Base-by-base conservation (phyloP, 2,113 vertebrate genomes). In the Tringa solitaria region DNA sequence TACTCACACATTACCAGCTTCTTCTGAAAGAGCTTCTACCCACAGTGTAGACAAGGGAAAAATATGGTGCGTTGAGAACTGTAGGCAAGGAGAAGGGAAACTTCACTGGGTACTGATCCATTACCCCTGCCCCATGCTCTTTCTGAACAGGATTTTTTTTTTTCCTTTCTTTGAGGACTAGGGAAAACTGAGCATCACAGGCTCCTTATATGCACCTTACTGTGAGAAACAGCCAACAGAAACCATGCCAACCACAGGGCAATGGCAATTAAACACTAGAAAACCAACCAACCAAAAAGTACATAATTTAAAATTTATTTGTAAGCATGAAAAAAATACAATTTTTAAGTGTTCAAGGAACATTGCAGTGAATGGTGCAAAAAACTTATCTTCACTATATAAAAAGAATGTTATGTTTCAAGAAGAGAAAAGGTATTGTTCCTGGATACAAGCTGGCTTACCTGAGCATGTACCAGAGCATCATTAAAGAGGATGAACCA, bases 401-500 rank as follows among this genome's bases (percentile, higher is more conserved):
- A 21, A 90, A 81, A 70, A 77, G 37, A 0, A 14, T 0, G 3
- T 14, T 6, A 33, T 3, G 6, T 59, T 68, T 67, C 54, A 86
- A 70, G 51, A 13, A 73, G 8, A 61, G 37, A 26, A 76, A 39
- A 78, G 32, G 35, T 45, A 86, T 85, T 84, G 18, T 6, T 72
- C 67, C 77, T 76, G 57, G 65, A 73, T 50, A 33, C 48, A 24
- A 75, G 70, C 16, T 41, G n/a, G 26, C 98, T 97, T 95, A 99
- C 99, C 99, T 99, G 99, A 24, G 99, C 99, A 33, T 99, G 99
- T 37, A 99, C 99, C 82, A 99, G 95, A 30, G 98, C 99, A 60
- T 99, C 99, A 3, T 99, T 99, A 93, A 99, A 99, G 28, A 99
- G 99, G 93, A 99, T 99, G 97, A 99, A 99, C 99, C 99, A 99